Percentiles rank a stretch among this genome's conserved stretches.
Conservation (phyloP, 2,113 vertebrate species). For the Hippocampus barbouri region DNA sequence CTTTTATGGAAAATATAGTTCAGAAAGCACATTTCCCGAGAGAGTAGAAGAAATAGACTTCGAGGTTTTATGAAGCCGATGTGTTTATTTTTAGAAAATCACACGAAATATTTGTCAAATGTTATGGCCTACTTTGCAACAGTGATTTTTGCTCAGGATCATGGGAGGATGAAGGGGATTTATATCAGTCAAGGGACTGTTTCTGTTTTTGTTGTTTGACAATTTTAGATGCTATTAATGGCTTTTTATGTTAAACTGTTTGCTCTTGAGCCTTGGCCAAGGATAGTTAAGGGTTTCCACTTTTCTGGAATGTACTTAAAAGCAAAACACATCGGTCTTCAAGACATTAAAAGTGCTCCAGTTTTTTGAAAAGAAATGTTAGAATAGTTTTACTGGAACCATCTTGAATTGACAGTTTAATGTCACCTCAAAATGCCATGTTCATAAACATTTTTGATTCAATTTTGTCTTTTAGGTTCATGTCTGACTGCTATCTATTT, state of each 20-base stretch:
- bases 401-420: not conserved
- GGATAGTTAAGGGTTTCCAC: not conserved
- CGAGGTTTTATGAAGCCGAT: not conserved
- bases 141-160: not conserved
- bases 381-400: not conserved
- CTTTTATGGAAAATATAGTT: not conserved
- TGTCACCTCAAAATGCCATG: not conserved
- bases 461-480: too few relatives aligned
- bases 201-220: not conserved
- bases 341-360: not conserved
- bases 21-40: not conserved
- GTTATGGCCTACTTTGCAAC: not conserved
- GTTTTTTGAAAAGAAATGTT: not conserved
- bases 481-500: too few relatives aligned
- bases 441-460: not conserved
- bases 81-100: not conserved
- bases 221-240: not conserved
- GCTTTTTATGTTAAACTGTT: not conserved
- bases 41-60: not conserved
- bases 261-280: not conserved
- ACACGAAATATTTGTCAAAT: not conserved
- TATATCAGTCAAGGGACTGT: constrained; percentile 1
- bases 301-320: not conserved
- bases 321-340: not conserved
- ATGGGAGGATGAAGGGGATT: not conserved